A percentile compares a stretch with the other conserved stretches of the same genome.
Conservation (phyloP, 2,113 vertebrate genomes). For the Lichenostomus cassidix region DNA sequence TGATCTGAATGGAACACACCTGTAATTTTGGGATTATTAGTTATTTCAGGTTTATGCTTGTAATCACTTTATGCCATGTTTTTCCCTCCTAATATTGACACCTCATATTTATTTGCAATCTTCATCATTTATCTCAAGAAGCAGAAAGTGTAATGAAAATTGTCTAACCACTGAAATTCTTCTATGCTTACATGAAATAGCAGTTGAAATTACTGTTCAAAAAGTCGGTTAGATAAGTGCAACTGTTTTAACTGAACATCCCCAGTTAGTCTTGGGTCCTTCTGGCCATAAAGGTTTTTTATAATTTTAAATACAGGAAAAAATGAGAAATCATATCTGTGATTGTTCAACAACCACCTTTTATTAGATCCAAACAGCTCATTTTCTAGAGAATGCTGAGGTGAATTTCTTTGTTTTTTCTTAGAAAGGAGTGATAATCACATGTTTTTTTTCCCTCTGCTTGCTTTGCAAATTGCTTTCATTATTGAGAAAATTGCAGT, state of each 20-base stretch:
- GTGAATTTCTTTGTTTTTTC: background rate
- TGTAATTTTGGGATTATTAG: background rate
- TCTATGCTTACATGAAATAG: background rate
- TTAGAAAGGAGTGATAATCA: background rate
- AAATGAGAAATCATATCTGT: background rate
- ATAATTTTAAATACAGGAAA: background rate
- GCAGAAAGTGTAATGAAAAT: background rate
- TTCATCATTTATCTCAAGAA: background rate
- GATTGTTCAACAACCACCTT: background rate
- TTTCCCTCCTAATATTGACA: background rate
- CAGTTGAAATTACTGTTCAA: background rate
- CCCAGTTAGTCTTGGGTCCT: background rate
- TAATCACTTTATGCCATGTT: background rate
- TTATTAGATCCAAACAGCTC: background rate
- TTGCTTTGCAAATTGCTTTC: background rate
- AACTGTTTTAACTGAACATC: background rate
- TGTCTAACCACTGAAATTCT: background rate
- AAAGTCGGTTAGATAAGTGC: background rate
- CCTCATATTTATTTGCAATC: background rate
- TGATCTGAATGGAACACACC: background rate
- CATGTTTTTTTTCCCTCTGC: background rate
- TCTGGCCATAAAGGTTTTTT: background rate
- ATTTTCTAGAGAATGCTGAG: background rate
- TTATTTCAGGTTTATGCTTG: background rate
- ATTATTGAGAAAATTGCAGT: background rate